Evolutionary conservation across 2,113 vertebrate species (phyloP).

Genomic region (Cricetomys ansorgei): DNA sequence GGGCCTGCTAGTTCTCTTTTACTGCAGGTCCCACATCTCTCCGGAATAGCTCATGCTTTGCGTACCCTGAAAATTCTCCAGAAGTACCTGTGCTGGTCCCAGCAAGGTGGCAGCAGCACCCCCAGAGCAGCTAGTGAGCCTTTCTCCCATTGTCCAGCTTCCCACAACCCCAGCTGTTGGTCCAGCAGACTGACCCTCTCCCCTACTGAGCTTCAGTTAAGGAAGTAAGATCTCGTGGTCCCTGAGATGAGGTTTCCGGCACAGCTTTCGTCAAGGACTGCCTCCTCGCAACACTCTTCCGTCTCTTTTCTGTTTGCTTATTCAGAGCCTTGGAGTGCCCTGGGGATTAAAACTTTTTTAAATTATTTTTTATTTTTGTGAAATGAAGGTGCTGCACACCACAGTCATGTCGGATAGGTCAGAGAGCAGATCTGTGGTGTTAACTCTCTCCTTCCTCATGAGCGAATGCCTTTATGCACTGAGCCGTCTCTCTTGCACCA

Average conservation of each 20-base stretch:
- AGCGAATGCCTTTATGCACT: background rate
- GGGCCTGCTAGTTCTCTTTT: background rate
- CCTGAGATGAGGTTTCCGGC: background rate
- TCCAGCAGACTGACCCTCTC: background rate
- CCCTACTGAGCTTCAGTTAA: background rate
- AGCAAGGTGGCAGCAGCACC: background rate
- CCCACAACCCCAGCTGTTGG: background rate
- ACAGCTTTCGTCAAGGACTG: background rate
- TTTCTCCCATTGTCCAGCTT: background rate
- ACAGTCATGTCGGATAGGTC: background rate
- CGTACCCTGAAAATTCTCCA: background rate
- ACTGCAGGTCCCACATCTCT: background rate
- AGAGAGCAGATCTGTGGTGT: background rate
- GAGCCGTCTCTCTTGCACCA: background rate
- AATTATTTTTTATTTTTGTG: background rate
- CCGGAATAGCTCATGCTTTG: background rate
- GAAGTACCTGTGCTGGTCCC: background rate
- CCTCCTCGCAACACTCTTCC: background rate
- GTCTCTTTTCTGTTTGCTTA: background rate
- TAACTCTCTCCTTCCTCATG: too few relatives aligned
- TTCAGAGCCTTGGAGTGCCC: background rate
- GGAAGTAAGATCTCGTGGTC: background rate
- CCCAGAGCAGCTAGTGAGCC: background rate
- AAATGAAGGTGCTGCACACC: background rate
- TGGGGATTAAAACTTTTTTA: background rate